Percentiles rank a stretch among this genome's conserved stretches.
Conservation (phyloP, 2,797 vertebrate species). For the Moxostoma hubbsi region DNA sequence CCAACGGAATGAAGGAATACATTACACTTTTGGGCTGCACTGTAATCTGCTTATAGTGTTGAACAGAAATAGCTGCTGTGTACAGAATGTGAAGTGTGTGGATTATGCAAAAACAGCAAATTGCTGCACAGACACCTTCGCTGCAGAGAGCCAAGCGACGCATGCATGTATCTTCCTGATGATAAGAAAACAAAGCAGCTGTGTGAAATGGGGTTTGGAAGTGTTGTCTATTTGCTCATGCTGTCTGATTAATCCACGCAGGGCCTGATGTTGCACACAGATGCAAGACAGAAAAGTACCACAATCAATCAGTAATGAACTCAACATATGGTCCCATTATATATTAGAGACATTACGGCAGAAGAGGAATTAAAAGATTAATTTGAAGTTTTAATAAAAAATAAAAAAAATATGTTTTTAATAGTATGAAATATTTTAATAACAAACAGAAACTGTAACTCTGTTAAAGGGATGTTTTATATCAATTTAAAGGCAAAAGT, state of each 20-base stretch:
- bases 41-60: slow-evolving; percentile 54
- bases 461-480: too few relatives aligned
- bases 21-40: slow-evolving; percentile 46
- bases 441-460: too few relatives aligned
- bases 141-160: background rate
- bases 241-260: slow-evolving; percentile 3
- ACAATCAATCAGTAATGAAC: background rate
- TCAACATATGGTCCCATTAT: slow-evolving; percentile 1
- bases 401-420: too few relatives aligned
- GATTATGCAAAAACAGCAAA: slow-evolving; percentile 53
- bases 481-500: too few relatives aligned
- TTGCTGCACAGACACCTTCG: slow-evolving; percentile 46
- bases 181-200: slow-evolving; percentile 14
- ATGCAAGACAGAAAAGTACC: background rate
- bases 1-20: slow-evolving; percentile 44
- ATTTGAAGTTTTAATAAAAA: background rate
- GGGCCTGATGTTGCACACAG: slow-evolving; percentile 12
- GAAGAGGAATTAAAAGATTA: background rate
- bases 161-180: background rate
- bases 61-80: slow-evolving; percentile 50
- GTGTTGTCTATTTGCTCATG: slow-evolving; percentile 3
- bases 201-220: background rate
- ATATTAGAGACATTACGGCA: background rate
- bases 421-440: too few relatives aligned
- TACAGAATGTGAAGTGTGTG: slow-evolving; percentile 42